Base-by-base conservation (phyloP, 2,797 vertebrate genomes). In the Catharus ustulatus region DNA sequence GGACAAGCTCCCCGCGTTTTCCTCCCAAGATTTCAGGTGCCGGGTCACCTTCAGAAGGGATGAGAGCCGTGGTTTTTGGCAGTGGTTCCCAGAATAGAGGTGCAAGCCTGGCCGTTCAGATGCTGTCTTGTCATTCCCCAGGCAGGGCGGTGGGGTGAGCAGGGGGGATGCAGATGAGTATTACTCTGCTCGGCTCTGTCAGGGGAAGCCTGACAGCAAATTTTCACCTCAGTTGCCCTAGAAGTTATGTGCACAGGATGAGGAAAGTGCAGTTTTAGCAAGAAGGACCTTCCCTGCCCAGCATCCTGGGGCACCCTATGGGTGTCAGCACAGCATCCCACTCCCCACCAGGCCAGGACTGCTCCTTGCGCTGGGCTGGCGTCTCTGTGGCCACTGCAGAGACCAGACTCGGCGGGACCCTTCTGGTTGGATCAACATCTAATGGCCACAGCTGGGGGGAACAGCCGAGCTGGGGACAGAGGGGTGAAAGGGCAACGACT, bases 401-500 rank as follows among this genome's bases (percentile, higher is more conserved):
- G 82, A 61, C 43, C 55, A 79, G 88, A 61, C 79, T 82, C 29
- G 8, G 42, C 15, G 0, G 86, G 91, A 93, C 87, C 90, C 93
- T 93, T 93, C 91, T 94, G 84, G 36, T 86, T 45, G 11, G 94
- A 97, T 96, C 38, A 95, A 78, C 34, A 32, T 97, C 93, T 96
- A 93, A 96, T 95, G 96, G 94, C 49, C 45, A 51, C 26, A 90
- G 10, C 81, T 91, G 90, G 83, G 96, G 94, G 95, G 83, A 89
- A 74, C 95, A 90, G 91, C 77, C 88, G 3, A 82, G 92, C 94
- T 4, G 82, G 96, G 94, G 94, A 95, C 18, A 2, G 46, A 93
- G 87, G 81, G 97, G 97, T 97, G 96, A 98, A 97, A 97, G 98
- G 97, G 94, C 97, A 96, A 48, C 3, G 81, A 87, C 95, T 96